These are phyloP conservation scores for Schlechtendalia chinensis DNA, from an alignment of 1,140 invertebrate genomes.

Conservation along the genomic window DNA sequence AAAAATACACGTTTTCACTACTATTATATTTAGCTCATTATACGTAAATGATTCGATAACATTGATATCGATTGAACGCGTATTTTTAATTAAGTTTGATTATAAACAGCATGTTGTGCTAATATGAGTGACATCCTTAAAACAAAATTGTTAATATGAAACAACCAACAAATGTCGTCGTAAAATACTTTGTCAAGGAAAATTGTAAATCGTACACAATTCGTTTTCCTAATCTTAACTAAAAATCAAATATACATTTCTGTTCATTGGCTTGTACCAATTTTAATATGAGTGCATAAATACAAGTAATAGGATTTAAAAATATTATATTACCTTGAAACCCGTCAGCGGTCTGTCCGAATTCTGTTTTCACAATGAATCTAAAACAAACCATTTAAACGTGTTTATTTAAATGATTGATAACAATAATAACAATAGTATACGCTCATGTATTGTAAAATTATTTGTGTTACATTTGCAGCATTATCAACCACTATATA, in stretches of 20 bases:
- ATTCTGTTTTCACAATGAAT: not conserved
- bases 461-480: not conserved
- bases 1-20: not conserved
- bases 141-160: no score
- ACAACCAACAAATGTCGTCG: no score
- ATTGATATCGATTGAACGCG: not conserved
- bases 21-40: no score
- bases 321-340: constrained; percentile 10
- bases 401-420: not conserved
- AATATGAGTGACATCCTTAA: not conserved
- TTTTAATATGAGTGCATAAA: no score
- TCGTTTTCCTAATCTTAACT: no score
- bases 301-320: not conserved
- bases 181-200: no score
- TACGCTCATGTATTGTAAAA: no score
- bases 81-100: not conserved
- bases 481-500: not conserved
- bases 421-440: no score
- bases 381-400: not conserved
- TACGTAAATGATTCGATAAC: not conserved
- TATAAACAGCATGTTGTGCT: not conserved
- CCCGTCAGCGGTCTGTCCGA: not conserved
- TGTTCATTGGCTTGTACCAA: no score
- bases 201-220: no score
- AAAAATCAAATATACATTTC: no score